These are phyloP conservation scores for Mormoops blainvillei DNA, from an alignment of 2,113 vertebrate genomes.

Conservation along the genomic window DNA sequence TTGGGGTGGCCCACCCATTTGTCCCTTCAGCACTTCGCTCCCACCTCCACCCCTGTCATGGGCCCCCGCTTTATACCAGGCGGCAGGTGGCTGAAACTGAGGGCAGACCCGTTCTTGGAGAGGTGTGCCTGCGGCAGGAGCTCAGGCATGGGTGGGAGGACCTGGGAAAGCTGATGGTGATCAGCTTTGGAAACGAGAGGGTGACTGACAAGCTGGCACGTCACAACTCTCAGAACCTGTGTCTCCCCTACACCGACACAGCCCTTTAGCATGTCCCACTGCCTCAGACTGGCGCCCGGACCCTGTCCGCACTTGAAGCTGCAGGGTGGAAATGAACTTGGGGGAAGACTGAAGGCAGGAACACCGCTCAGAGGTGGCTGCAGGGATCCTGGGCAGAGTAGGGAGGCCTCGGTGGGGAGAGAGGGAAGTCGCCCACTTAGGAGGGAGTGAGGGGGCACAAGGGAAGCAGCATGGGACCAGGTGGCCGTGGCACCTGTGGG, in stretches of 20 bases:
- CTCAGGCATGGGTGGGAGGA: neutral
- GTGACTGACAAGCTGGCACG: no score
- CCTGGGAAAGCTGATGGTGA: neutral
- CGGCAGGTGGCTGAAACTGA: accelerated
- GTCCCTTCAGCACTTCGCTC: neutral
- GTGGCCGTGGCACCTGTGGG: neutral
- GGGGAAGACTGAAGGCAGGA: neutral
- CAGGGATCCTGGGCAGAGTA: neutral
- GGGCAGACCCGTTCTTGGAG: accelerated
- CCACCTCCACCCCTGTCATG: accelerated
- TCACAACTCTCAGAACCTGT: accelerated
- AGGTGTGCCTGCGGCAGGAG: neutral
- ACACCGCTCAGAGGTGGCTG: accelerated
- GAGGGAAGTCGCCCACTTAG: no score
- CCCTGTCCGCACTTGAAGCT: neutral
- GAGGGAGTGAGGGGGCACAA: no score
- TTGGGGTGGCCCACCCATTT: accelerated
- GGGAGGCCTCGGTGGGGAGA: neutral
- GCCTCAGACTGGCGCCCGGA: neutral
- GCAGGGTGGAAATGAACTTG: neutral
- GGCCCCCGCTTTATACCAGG: no score
- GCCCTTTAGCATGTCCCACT: accelerated
- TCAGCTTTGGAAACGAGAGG: no score
- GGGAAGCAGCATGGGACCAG: neutral
- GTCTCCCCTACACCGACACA: neutral